phyloP scores from a whole-genome alignment of 2,113 vertebrate genomes.

The Trinectes maculatus region DNA sequence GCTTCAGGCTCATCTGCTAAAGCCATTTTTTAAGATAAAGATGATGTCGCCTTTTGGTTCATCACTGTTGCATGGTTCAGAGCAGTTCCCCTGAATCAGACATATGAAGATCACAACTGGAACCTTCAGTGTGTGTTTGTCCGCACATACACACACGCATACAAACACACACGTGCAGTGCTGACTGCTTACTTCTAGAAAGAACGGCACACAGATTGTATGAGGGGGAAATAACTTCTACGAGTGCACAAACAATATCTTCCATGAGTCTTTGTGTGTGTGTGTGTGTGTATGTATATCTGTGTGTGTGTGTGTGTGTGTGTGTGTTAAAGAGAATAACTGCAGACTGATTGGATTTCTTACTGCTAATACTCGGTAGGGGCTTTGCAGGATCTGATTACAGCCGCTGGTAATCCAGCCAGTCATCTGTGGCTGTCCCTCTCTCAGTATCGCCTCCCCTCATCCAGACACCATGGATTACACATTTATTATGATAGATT shows the following conservation, averaged over 20 bases:
- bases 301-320: constrained; percentile 27
- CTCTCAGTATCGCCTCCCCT: constrained; percentile 61
- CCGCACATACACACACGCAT: too few species aligned
- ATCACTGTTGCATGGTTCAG: constrained; percentile 61
- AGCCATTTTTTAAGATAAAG: constrained; percentile 50
- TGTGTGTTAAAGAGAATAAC: constrained; percentile 64
- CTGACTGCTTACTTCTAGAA: too few species aligned
- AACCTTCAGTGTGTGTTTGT: background rate
- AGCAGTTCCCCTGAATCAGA: constrained; percentile 52
- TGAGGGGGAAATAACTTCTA: constrained; percentile 34
- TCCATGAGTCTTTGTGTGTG: constrained; percentile 37
- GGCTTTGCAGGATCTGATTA: constrained; percentile 76
- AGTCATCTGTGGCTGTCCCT: constrained; percentile 76
- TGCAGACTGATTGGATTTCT: constrained; percentile 79
- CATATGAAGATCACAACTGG: constrained; percentile 52
- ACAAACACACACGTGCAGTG: too few species aligned
- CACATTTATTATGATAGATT: constrained; percentile 78
- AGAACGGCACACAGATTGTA: constrained; percentile 30
- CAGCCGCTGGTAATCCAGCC: constrained; percentile 76
- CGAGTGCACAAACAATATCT: constrained; percentile 61
- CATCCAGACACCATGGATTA: constrained; percentile 76
- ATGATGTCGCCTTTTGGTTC: constrained; percentile 69
- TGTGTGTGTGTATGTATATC: constrained; percentile 35
- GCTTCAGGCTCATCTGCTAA: too few species aligned
- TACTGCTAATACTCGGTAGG: constrained; percentile 70